Evolutionary conservation across 2,797 vertebrate species (phyloP).

Genomic region (Nyctalus aviator): DNA sequence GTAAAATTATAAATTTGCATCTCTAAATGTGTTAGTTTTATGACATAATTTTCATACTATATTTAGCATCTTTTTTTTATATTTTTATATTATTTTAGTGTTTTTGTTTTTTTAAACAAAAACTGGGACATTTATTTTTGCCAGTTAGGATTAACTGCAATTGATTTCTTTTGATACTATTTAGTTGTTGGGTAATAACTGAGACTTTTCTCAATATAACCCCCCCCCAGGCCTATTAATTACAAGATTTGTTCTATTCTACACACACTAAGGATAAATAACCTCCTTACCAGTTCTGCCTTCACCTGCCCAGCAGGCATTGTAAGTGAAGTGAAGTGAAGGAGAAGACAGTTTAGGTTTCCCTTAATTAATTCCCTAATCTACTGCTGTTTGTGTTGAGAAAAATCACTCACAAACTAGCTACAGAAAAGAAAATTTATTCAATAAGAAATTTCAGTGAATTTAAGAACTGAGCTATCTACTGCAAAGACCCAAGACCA

Average conservation of each 20-base stretch:
- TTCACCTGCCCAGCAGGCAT: background rate
- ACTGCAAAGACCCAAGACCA: background rate
- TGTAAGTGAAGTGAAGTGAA: background rate
- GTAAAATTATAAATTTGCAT: background rate
- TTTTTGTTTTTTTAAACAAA: background rate
- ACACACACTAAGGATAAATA: background rate
- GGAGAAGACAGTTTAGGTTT: slow-evolving; percentile 38
- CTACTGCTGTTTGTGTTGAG: slow-evolving; percentile 41
- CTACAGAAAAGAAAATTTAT: background rate
- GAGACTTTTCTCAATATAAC: background rate
- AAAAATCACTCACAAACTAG: slow-evolving; percentile 49
- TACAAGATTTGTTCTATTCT: background rate
- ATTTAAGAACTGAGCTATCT: background rate
- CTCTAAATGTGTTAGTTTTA: background rate
- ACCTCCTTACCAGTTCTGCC: background rate
- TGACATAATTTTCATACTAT: background rate
- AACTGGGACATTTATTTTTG: background rate
- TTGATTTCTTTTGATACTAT: background rate
- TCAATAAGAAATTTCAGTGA: slow-evolving; percentile 2
- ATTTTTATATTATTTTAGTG: background rate
- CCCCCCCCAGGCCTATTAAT: background rate
- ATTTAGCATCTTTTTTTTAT: background rate
- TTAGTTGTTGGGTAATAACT: background rate
- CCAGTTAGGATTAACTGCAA: background rate
- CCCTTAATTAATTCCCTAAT: slow-evolving; percentile 71